Base-by-base conservation (phyloP, 2,797 vertebrate species). In the Eremophila alpestris region DNA sequence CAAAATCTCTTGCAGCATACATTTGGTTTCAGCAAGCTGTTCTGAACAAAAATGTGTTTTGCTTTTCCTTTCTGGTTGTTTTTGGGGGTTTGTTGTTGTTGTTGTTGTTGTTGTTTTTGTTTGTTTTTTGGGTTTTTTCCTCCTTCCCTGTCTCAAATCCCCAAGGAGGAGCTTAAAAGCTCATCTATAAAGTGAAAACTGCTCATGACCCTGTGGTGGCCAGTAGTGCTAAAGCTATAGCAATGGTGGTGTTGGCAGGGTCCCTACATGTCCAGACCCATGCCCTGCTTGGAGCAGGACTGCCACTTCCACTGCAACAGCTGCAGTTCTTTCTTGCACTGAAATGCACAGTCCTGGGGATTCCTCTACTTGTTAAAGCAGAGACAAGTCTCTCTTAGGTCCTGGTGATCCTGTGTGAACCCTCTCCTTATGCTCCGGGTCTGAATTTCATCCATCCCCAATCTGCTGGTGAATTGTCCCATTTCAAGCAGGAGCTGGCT, bases 401-500 rank as follows among this genome's bases (percentile, higher is more conserved):
- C 26, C 54, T 68, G 41, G 19, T 71, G 48, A 18, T 84, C 20
- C 24, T 60, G 2, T 1, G 0, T 56, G 29, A 29, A 43, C 30
- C 21, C 7, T 63, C 30, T 60, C 8, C 26, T 85, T 36, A 10
- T 70, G 26, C 45, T 70, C 8, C 70, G 68, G 40, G 22, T 70
- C 64, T 81, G 64, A 77, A 51, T 85, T 85, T 88, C 6, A 1
- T 41, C 21, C 40, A 20, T 74, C 14, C 12, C 17, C 3, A 4
- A 0, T 62, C 12, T 26, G 34, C 15, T 1, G 2, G 22, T 46
- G 46, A 71, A 26, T 20, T 2, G 2, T n/a, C 5, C 32, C 0
- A 0, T 75, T 83, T 29, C 1, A 13, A 22, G 45, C 4, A 8
- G 49, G 54, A 87, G 29, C 29, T 64, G 20, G 22, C 54, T 91